These are phyloP conservation scores for Rhagologus leucostigma DNA, from an alignment of 2,113 vertebrate genomes.

Conservation along the genomic window DNA sequence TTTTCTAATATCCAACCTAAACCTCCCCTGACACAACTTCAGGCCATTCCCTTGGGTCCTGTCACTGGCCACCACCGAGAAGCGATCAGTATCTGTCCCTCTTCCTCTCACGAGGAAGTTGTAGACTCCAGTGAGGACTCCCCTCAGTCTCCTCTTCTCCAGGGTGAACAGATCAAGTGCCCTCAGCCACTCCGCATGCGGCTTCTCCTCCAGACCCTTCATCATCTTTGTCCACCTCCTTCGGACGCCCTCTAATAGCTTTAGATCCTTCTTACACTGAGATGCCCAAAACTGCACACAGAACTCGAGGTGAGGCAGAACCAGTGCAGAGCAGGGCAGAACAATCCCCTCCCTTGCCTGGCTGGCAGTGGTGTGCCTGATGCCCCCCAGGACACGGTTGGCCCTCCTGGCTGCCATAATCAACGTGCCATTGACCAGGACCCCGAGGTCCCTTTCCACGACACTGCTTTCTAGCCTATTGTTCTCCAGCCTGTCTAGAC, in stretches of 20 bases:
- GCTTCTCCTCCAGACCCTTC: background rate
- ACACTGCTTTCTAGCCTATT: background rate
- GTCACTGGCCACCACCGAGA: background rate
- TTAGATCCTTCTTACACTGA: background rate
- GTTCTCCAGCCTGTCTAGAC: no score
- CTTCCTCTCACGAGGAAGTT: background rate
- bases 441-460: background rate
- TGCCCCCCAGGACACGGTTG: fast-evolving
- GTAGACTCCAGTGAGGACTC: background rate
- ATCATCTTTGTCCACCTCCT: background rate
- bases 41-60: background rate
- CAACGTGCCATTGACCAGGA: fast-evolving
- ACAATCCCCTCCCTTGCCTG: fast-evolving
- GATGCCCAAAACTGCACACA: fast-evolving
- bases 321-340: fast-evolving
- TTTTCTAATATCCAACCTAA: background rate
- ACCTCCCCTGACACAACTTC: background rate
- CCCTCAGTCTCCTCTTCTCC: background rate
- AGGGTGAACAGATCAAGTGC: background rate
- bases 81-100: background rate
- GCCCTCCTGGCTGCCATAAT: background rate
- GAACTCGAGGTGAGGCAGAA: fast-evolving
- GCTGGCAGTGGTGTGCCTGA: fast-evolving
- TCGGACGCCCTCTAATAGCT: background rate
- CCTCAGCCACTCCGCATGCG: background rate